Conservation (phyloP, 2,113 vertebrate species). For the Sylvia atricapilla region DNA sequence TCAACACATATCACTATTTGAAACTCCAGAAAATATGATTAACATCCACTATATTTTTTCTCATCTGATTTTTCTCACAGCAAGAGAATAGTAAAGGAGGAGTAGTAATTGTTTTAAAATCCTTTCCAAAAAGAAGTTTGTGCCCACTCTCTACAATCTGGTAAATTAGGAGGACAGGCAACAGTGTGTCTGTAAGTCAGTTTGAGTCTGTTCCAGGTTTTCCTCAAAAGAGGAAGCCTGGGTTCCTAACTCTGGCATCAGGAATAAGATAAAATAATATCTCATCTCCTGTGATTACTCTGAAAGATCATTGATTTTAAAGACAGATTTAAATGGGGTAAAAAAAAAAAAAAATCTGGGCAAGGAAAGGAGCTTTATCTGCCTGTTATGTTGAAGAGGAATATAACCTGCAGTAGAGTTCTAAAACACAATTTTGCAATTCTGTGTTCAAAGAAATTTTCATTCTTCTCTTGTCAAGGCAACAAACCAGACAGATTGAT, state of each 20-base stretch:
- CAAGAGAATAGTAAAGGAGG: neutral
- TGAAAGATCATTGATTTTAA: neutral
- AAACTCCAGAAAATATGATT: neutral
- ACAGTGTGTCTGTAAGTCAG: neutral
- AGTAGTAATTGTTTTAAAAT: neutral
- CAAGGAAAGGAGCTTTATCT: neutral
- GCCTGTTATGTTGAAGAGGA: neutral
- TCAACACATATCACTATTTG: neutral
- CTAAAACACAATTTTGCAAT: neutral
- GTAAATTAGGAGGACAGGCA: neutral
- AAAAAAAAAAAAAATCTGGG: neutral
- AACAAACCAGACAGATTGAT: constrained; percentile 30
- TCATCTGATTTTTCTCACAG: neutral
- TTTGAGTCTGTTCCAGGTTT: neutral
- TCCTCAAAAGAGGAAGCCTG: neutral
- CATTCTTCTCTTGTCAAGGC: constrained; percentile 23
- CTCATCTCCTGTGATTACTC: neutral
- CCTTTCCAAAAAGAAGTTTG: neutral
- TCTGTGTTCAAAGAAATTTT: constrained; percentile 19
- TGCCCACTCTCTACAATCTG: neutral
- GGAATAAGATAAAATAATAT: neutral
- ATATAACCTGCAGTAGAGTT: neutral
- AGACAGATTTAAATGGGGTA: neutral
- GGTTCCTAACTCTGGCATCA: neutral
- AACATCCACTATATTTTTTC: accelerated